A percentile compares a stretch with the other conserved stretches of the same genome.
phyloP scores from a whole-genome alignment of 1,140 invertebrate genomes.

The Tetramorium simillimum region DNA sequence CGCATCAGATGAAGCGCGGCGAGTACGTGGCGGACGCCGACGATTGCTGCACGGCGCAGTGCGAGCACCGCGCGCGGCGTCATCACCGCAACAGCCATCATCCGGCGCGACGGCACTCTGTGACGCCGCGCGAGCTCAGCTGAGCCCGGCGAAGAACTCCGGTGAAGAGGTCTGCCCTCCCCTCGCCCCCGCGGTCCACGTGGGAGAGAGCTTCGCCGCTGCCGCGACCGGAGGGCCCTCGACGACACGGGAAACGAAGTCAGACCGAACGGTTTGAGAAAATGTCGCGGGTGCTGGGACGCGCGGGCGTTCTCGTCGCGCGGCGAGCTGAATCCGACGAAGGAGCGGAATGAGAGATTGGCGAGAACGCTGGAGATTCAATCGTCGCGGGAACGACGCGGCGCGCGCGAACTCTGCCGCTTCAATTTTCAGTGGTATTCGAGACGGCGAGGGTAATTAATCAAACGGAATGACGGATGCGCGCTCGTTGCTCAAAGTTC shows the following conservation, averaged over 20 bases:
- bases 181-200: constrained; percentile 14
- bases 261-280: neutral
- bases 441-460: constrained; percentile 6
- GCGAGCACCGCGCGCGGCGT: constrained; percentile 83
- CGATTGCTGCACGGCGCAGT: constrained; percentile 86
- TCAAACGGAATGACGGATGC: constrained; percentile 21
- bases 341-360: neutral
- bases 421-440: neutral
- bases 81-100: constrained; percentile 83
- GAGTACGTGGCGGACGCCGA: constrained; percentile 82
- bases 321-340: too few relatives aligned
- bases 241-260: neutral
- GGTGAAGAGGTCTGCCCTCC: constrained; percentile 38
- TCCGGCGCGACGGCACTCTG: constrained; percentile 71
- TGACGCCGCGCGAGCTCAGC: constrained; percentile 76
- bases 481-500: constrained; percentile 46
- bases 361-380: neutral
- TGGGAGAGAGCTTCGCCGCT: constrained; percentile 33
- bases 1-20: constrained; percentile 80
- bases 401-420: neutral
- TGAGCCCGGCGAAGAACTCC: constrained; percentile 63
- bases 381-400: neutral
- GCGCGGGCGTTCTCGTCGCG: too few relatives aligned
- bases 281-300: too few relatives aligned
- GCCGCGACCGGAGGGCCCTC: neutral